These are phyloP conservation scores for Trissoscelio sp. DNA, from an alignment of 2,888 invertebrate genomes.

Conservation along the genomic window DNA sequence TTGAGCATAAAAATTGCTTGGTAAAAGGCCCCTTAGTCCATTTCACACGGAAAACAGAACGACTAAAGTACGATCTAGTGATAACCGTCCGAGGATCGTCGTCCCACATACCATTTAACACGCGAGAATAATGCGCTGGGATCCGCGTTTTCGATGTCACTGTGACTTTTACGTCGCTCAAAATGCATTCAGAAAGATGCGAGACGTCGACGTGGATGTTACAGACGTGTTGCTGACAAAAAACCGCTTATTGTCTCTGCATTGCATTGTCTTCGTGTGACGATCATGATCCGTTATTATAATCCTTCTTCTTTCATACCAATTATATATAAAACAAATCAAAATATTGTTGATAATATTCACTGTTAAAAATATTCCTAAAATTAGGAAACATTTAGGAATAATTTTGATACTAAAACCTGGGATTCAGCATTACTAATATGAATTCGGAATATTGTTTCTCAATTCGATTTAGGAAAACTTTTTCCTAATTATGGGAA, in stretches of 20 bases:
- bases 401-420: too few species aligned
- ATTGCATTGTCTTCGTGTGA: slow-evolving; percentile 32
- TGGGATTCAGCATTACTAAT: too few species aligned
- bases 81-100: slow-evolving; percentile 38
- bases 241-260: slow-evolving; percentile 34
- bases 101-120: slow-evolving; percentile 51
- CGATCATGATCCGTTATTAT: slow-evolving; percentile 14
- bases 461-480: too few species aligned
- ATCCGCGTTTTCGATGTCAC: slow-evolving; percentile 56
- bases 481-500: too few species aligned
- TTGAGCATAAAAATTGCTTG: neutral
- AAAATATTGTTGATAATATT: too few species aligned
- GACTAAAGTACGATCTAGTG: slow-evolving; percentile 28
- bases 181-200: slow-evolving; percentile 28
- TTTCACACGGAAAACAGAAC: slow-evolving; percentile 46
- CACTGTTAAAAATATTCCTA: too few species aligned
- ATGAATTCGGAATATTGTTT: too few species aligned
- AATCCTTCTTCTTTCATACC: slow-evolving; percentile 15
- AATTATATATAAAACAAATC: slow-evolving; percentile 27
- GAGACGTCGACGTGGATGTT: slow-evolving; percentile 13
- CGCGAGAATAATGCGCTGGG: slow-evolving; percentile 44
- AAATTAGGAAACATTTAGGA: too few species aligned
- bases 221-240: slow-evolving; percentile 16
- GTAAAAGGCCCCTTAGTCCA: slow-evolving; percentile 14
- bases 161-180: slow-evolving; percentile 52